phyloP scores from a whole-genome alignment of 1,140 invertebrate species.

The Sarcophaga bullata region DNA sequence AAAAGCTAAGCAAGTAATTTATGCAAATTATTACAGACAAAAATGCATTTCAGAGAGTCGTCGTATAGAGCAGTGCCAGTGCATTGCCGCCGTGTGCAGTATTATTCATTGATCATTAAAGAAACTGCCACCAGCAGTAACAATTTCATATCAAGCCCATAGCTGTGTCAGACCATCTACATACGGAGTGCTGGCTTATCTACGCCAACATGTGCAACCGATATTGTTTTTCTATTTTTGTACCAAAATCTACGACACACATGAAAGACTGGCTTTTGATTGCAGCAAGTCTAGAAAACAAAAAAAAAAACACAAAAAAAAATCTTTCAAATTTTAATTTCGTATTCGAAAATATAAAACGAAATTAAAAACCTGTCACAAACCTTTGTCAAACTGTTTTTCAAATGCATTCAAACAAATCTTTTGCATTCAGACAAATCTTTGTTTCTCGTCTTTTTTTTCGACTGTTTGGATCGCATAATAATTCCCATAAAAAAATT shows the following conservation, averaged over 20 bases:
- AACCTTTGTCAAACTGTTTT: constrained; percentile 24
- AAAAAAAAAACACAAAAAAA: not conserved
- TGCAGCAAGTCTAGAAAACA: not conserved
- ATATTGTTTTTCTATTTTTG: too few species aligned
- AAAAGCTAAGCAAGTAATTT: not conserved
- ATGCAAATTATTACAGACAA: constrained; percentile 10
- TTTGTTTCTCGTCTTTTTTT: not conserved
- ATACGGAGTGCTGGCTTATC: too few species aligned
- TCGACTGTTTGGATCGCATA: not conserved
- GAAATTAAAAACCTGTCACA: constrained; percentile 10
- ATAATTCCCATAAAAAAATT: constrained; percentile 6
- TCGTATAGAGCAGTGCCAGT: too few species aligned
- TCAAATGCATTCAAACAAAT: constrained; percentile 2
- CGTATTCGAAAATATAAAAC: too few species aligned
- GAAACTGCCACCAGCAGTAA: too few species aligned
- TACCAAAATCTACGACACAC: too few species aligned
- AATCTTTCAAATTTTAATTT: too few species aligned
- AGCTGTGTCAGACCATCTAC: too few species aligned
- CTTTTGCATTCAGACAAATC: constrained; percentile 1
- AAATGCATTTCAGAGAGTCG: not conserved
- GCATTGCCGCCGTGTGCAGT: too few species aligned
- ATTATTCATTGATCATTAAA: too few species aligned
- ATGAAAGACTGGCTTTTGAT: not conserved
- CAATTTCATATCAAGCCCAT: too few species aligned
- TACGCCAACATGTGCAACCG: too few species aligned